Evolutionary conservation across 2,113 vertebrate species (phyloP).

Genomic region (Hystrix brachyura): DNA sequence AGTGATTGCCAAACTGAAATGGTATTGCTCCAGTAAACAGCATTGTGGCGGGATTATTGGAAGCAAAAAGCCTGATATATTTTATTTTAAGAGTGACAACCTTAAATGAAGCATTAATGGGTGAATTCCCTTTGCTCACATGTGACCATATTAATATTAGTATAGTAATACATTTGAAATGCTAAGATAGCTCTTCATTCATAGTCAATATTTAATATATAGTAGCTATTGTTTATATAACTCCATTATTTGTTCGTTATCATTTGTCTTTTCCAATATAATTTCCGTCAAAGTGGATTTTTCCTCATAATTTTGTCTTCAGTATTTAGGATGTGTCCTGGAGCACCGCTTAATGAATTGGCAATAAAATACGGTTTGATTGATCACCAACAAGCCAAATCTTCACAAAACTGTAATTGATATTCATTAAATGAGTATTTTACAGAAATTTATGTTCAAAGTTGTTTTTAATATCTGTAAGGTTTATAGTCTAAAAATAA

Average conservation of each 20-base stretch:
- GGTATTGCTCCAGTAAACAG: conserved; percentile 29
- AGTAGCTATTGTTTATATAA: neutral
- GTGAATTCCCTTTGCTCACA: neutral
- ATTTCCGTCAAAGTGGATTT: neutral
- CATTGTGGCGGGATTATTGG: neutral
- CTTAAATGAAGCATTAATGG: conserved; percentile 54
- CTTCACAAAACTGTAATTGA: neutral
- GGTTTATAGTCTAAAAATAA: neutral
- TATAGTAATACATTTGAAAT: neutral
- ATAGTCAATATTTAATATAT: neutral
- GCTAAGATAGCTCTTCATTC: neutral
- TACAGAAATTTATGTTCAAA: neutral
- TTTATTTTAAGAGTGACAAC: conserved; percentile 25
- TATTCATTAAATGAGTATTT: neutral
- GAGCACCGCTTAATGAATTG: neutral
- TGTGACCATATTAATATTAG: conserved; percentile 32
- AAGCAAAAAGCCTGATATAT: neutral
- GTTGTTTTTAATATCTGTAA: neutral
- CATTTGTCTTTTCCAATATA: neutral
- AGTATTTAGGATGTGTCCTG: neutral
- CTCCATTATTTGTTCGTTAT: neutral
- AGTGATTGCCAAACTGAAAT: conserved; percentile 20
- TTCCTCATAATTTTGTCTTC: neutral
- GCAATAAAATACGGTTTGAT: neutral
- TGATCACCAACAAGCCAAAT: neutral